Base-by-base conservation (phyloP, 1,140 invertebrate species). In the Anoplolepis gracilipes region DNA sequence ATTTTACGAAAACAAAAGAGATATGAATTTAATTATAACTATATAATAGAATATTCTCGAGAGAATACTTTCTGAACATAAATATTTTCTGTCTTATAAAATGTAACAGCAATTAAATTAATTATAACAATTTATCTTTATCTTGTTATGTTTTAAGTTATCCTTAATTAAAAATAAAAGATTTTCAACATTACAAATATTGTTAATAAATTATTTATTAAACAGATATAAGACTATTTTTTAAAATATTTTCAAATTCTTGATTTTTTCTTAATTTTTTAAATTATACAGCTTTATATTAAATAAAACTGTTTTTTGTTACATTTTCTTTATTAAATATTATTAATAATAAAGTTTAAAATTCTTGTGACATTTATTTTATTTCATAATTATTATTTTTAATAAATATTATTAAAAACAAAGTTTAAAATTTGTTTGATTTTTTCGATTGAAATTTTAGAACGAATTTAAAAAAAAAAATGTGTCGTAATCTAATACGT, bases 1-100 rank as follows among this genome's bases (percentile, higher is more conserved):
- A 67, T 64, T 49, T 49, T 1, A 53, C 16, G 7, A 16, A 25
- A 53, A 53, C 1, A n/a, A 33, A 16, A 79, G 7, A 39, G n/a
- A n/a, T 46, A 53, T 49, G 22, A 11, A 33, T 55, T 79, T 36
- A 53, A 67, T 53, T 65, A 33, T 46, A 78, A 78, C 6, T 36
- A 36, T 79, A 7, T 46, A 46, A 65, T 13, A 0, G 22, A 79
- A 69, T 79, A 79, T n/a, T 57, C 16, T 53, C 10, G 10, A 36
- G 2, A 4, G 4, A 19, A 49, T 49, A 49, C 16, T 49, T 19
- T 19, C 16, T 49, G 3, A 49, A 49, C 46, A 19, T 13, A 49
- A 49, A 25, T 67, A 55, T 69, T 79, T 59, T 69, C 25, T 19
- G 7, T 8, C 19, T 10, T 1, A 22, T 53, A 42, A 39, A 7